A percentile compares a stretch with the other conserved stretches of the same genome.
Conservation (phyloP, 2,113 vertebrate genomes). For the Microcebus tavaratra region DNA sequence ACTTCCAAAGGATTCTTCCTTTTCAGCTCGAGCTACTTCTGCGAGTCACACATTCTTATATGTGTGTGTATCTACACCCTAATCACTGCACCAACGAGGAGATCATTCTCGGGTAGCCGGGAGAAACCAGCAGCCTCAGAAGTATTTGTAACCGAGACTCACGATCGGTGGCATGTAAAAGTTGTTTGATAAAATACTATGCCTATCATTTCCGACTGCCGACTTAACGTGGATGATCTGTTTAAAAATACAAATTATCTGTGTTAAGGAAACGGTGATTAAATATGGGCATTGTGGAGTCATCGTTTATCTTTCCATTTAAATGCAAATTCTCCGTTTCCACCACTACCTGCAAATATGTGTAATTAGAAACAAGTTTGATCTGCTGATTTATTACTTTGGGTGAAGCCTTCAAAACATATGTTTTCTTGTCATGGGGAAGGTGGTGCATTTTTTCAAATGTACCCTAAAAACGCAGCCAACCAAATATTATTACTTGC, state of each 20-base stretch:
- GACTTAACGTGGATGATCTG: conserved; percentile 81
- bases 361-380: too few species aligned
- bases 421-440: too few species aligned
- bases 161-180: conserved; percentile 73
- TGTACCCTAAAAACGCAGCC: too few species aligned
- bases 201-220: conserved; percentile 77
- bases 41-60: conserved; percentile 61
- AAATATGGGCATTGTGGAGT: conserved; percentile 82
- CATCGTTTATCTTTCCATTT: not conserved
- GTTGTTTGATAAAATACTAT: conserved; percentile 83
- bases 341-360: too few species aligned
- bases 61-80: conserved; percentile 60
- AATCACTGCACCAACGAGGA: conserved; percentile 72
- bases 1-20: conserved; percentile 2
- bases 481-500: too few species aligned
- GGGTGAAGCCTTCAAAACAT: too few species aligned
- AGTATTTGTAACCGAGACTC: conserved; percentile 63
- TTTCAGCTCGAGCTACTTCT: conserved; percentile 61
- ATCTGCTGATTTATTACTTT: too few species aligned
- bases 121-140: conserved; percentile 63
- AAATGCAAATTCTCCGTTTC: too few species aligned
- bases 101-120: conserved; percentile 51
- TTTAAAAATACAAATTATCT: conserved; percentile 86
- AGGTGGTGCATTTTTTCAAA: too few species aligned
- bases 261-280: conserved; percentile 83